Base-by-base conservation (phyloP, 2,113 vertebrate species). In the Anarrhichthys ocellatus region DNA sequence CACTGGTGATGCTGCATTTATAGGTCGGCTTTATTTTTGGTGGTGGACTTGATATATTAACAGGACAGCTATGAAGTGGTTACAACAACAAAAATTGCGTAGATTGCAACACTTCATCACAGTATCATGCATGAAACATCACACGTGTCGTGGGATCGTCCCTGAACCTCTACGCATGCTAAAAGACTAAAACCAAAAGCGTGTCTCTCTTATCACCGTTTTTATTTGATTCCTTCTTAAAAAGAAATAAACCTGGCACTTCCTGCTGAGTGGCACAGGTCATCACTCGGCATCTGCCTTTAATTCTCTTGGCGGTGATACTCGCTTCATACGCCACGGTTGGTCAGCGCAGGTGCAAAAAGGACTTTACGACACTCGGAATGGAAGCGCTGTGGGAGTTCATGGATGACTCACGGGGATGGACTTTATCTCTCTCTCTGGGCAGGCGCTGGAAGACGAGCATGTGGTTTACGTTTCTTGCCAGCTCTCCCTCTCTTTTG, bases 401-500 rank as follows among this genome's bases (percentile, higher is more conserved):
- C 59, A 85, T 80, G 67, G 59, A 68, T 89, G 91, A 89, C 73
- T 91, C 82, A 82, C 29, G 20, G 87, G 34, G 71, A 91, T 63
- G 52, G 82, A 78, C 71, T 88, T 89, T 73, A 88, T 86, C 81
- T 27, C 78, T 81, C 38, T 76, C 82, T 76, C 82, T 85, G 86
- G 79, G 78, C 72, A 76, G 42, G 27, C 69, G 50, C 50, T n/a
- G 48, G 63, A 72, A 80, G 85, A 79, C 9, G 40, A 84, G 82
- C 89, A 94, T 92, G 86, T 93, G 91, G 87, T 92, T 92, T 74
- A 62, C 83, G 75, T 91, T 91, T 88, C 81, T 88, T 54, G 66
- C 73, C 69, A 68, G 52, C 40, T 58, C 69, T 75, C 73, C 50
- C 42, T 84, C 59, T 73, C 64, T 62, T 34, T 34, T 32, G 1